Conservation (phyloP, 2,888 invertebrate species). For the Flexamia atlantica region DNA sequence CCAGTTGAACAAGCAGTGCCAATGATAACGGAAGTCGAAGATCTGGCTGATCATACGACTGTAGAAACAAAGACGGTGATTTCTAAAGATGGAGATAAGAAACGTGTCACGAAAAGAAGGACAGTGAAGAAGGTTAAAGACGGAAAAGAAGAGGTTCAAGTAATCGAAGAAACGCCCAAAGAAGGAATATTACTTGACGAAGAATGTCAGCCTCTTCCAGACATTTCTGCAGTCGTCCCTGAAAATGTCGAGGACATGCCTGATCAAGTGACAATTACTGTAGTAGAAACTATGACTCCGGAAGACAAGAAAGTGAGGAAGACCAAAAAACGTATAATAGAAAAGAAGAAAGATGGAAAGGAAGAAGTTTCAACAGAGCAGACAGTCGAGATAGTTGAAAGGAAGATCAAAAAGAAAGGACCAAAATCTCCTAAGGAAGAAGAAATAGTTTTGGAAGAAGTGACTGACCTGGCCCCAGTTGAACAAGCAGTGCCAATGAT, state of each 20-base stretch:
- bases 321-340: conserved; percentile 45
- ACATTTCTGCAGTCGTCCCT: conserved; percentile 45
- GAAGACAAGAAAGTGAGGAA: conserved; percentile 51
- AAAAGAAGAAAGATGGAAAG: conserved; percentile 67
- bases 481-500: conserved; percentile 75
- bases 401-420: conserved; percentile 5
- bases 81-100: conserved; percentile 38
- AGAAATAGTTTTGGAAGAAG: conserved; percentile 33
- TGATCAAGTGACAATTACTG: conserved; percentile 74
- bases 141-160: conserved; percentile 65
- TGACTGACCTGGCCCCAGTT: conserved; percentile 38
- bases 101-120: conserved; percentile 55
- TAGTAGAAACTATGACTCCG: conserved; percentile 70
- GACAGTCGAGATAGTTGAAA: conserved; percentile 51
- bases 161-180: conserved; percentile 62
- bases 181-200: conserved; percentile 55
- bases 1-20: conserved; percentile 50
- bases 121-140: conserved; percentile 63
- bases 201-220: conserved; percentile 46
- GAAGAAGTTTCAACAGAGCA: conserved; percentile 61
- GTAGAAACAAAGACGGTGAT: conserved; percentile 29
- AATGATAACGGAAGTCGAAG: conserved; percentile 58
- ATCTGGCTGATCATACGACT: conserved; percentile 52
- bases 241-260: conserved; percentile 37
- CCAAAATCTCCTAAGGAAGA: conserved; percentile 52